Base-by-base conservation (phyloP, 2,113 vertebrate genomes). In the Tangachromis dhanisi region DNA sequence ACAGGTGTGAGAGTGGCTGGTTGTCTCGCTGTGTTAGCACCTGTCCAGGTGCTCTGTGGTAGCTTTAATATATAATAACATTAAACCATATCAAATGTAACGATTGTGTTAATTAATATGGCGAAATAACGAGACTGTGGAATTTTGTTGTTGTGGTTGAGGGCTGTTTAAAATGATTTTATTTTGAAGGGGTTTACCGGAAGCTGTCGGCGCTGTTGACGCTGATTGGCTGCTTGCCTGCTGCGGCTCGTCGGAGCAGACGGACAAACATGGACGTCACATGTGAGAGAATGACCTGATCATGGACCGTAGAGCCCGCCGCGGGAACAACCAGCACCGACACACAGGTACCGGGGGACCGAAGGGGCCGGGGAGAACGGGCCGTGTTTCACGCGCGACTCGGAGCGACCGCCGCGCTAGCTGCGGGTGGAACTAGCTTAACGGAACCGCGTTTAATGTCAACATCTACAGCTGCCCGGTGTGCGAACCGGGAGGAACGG, bases 231-330 rank as follows among this genome's bases (percentile, higher is more conserved):
- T 29, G 85, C 89, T 33, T 2, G 66, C 21, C 26, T 24, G 88
- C 89, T 40, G 82, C 85, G 29, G 71, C 51, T 81, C 42, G 17
- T 10, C 51, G 53, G 35, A 78, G 71, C 71, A n/a, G 26, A 33
- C 90, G 19, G 54, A 29, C 80, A 88, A 93, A 95, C 92, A 95
- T 95, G 96, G 94, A 96, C 92, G 91, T 92, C 88, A 89, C 82
- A 79, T 90, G 90, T 84, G 90, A 85, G 87, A 89, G 45, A 68
- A 86, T 80, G 93, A 95, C 83, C 89, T 91, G 83, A 95, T 89
- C 93, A 96, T 96, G 96, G 88, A 84, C 66, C 84, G 86, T 21
- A 35, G 53, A 35, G 85, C 24, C 49, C 26, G 24, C 87, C 33
- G 88, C 82, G 87, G 91, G 91, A 91, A 57, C 61, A 89, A 92